Percentiles rank a stretch among this genome's conserved stretches.
Evolutionary conservation across 2,113 vertebrate genomes (phyloP).

Genomic region (Gnathonemus echidnorhynchus): DNA sequence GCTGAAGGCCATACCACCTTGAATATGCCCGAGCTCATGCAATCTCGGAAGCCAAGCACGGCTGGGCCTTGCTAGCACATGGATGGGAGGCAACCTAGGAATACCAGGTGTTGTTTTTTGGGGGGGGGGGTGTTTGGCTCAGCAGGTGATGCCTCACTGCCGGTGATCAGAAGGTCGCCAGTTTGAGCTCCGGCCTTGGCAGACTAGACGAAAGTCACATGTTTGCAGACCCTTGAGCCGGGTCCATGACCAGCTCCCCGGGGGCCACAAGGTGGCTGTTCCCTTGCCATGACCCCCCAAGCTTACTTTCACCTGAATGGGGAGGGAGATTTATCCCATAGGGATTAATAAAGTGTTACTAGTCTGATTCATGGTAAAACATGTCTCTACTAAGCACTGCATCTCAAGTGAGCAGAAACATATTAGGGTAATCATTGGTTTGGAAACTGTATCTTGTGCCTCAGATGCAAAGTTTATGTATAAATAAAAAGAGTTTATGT

Average conservation of each 20-base stretch:
- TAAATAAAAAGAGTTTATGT: background rate
- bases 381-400: background rate
- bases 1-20: background rate
- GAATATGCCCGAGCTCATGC: background rate
- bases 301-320: background rate
- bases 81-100: background rate
- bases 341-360: background rate
- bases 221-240: background rate
- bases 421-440: background rate
- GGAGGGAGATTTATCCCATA: background rate
- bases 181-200: background rate
- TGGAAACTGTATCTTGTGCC: background rate
- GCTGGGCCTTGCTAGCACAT: background rate
- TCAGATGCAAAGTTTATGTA: background rate
- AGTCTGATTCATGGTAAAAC: background rate
- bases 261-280: background rate
- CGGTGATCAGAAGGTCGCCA: background rate
- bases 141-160: background rate
- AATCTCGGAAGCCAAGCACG: background rate
- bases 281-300: background rate
- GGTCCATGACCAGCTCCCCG: background rate
- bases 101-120: background rate
- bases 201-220: background rate
- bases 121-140: background rate
- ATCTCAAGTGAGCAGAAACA: background rate